Base-by-base conservation (phyloP, 1,140 invertebrate species). In the Solenopsis invicta region DNA sequence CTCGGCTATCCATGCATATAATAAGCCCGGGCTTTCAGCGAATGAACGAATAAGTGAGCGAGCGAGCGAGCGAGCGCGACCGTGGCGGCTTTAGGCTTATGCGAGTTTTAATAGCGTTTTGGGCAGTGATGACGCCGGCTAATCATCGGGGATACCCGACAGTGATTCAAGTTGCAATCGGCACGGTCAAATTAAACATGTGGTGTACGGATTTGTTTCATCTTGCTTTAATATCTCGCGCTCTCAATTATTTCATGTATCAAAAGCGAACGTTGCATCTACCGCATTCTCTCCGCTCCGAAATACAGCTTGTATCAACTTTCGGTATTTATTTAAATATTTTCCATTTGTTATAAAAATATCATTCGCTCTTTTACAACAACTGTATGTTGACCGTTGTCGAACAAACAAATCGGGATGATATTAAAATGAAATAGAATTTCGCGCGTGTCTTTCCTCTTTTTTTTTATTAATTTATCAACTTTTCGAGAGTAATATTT, bases 41-140 rank as follows among this genome's bases (percentile, higher is more conserved):
- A 48, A 29, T 2, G 29, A 81, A 48, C 48, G 62, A 4, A 41
- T 41, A 1, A 4, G 41, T 4, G 48, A 48, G 48, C 48, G 48
- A 8, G 41, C 41, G 48, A 48, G 48, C 48, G 48, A 8, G 41
- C 29, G 41, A 56, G 64, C 52, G 67, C 80, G 52, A 34, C 34
- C 10, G 16, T 34, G 13, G 54, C 16, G 64, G 78, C 48, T 61
- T 84, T 74, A 84, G 80, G 80, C 80, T 84, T 84, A 84, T 29
- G 64, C 66, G 34, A 81, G 80, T 75, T 84, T 84, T 84, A 84
- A 84, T 61, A 61, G n/a, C 71, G 54, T 82, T 74, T 29, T 18
- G 18, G 56, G 41, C 69, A 48, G 45, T 41, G n/a, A 37, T 84
- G 80, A 75, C n/a, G 61, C 8, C 16, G 59, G 37, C n/a, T 74